Conservation (phyloP, 2,113 vertebrate genomes). For the Hydrochoerus hydrochaeris region DNA sequence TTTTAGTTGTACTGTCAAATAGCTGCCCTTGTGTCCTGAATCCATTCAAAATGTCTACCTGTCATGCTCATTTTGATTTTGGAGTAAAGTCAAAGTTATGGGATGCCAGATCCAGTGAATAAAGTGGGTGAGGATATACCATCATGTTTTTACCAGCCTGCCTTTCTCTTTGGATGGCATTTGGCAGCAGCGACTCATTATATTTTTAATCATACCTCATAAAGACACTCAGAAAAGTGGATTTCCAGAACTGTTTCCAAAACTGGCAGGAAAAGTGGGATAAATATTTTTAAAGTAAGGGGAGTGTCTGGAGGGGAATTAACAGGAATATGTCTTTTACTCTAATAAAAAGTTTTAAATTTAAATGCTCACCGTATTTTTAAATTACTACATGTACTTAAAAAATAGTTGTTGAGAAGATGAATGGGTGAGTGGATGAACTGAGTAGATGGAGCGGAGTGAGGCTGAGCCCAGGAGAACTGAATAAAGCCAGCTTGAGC, state of each 20-base stretch:
- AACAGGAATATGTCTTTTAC: not conserved
- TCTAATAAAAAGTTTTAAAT: not conserved
- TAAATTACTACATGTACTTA: not conserved
- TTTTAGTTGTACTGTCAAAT: no score
- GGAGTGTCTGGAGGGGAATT: not conserved
- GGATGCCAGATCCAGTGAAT: not conserved
- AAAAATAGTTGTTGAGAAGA: not conserved
- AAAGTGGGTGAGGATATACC: not conserved
- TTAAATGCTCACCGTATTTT: not conserved
- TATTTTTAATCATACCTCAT: not conserved
- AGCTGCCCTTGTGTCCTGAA: not conserved
- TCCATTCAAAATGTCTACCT: not conserved
- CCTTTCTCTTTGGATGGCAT: not conserved
- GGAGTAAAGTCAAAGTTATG: not conserved
- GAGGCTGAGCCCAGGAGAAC: not conserved
- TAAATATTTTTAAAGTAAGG: not conserved
- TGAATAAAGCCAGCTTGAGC: not conserved
- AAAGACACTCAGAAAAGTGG: not conserved
- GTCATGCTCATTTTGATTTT: not conserved
- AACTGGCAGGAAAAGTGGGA: not conserved
- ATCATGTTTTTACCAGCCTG: not conserved
- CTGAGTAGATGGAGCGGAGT: not conserved
- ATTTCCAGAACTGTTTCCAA: not conserved
- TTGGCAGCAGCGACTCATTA: not conserved
- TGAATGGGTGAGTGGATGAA: not conserved